phyloP scores from a whole-genome alignment of 2,797 vertebrate species.

The Hippopotamyrus pictus region DNA sequence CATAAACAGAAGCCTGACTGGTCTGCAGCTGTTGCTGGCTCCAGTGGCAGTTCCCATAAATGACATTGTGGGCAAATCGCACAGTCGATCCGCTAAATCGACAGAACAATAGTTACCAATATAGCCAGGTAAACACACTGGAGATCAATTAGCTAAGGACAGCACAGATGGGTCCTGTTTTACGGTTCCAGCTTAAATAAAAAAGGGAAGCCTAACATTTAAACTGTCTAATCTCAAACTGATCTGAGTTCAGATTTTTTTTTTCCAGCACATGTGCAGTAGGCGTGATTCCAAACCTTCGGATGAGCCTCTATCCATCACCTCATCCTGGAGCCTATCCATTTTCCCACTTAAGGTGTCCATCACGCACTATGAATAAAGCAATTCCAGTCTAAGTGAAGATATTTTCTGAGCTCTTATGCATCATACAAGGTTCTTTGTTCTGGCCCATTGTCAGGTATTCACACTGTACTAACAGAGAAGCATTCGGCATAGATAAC shows the following conservation, averaged over 20 bases:
- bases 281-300: neutral
- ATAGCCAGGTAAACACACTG: neutral
- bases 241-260: neutral
- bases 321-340: neutral
- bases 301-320: neutral
- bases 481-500: neutral
- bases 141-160: neutral
- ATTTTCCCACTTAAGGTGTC: neutral
- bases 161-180: neutral
- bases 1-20: neutral
- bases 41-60: neutral
- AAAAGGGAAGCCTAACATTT: neutral
- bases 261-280: neutral
- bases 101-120: neutral
- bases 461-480: neutral
- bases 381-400: neutral
- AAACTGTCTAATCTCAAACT: neutral
- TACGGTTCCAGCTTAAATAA: neutral
- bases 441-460: neutral
- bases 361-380: neutral
- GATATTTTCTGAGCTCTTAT: neutral
- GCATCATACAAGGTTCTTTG: neutral
- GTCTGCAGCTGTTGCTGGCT: neutral
- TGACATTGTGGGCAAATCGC: neutral
- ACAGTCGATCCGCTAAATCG: neutral